phyloP scores from a whole-genome alignment of 2,113 vertebrate species.

The Anser cygnoides region DNA sequence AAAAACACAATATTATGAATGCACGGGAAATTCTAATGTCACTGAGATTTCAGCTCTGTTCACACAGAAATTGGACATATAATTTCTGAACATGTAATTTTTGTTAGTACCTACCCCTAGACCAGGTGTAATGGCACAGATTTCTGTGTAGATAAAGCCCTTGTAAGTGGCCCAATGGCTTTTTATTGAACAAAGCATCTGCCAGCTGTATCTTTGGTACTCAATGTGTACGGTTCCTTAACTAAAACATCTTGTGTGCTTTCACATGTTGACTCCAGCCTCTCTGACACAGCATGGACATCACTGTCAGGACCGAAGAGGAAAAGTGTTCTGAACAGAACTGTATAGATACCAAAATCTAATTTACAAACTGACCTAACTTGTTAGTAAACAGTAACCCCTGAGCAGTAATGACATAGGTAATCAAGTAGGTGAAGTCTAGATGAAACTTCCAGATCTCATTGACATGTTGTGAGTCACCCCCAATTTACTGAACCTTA shows the following conservation, averaged over 20 bases:
- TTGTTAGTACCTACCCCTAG: neutral
- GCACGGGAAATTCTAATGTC: neutral
- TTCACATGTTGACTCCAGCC: neutral
- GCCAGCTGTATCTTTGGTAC: neutral
- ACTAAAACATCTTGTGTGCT: neutral
- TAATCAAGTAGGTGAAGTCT: neutral
- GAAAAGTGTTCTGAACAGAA: neutral
- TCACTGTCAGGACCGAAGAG: neutral
- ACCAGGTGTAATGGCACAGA: neutral
- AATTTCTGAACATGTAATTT: neutral
- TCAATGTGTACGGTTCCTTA: neutral
- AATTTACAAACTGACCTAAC: neutral
- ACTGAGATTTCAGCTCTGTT: neutral
- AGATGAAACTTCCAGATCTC: neutral
- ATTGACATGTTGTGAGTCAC: neutral
- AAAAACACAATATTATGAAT: neutral
- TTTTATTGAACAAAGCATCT: neutral
- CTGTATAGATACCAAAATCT: neutral
- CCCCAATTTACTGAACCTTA: neutral
- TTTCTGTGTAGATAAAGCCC: neutral
- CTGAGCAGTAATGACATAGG: neutral
- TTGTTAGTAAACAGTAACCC: neutral
- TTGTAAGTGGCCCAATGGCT: neutral
- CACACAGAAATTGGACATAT: neutral
- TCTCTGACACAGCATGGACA: neutral